Evolutionary conservation across 2,113 vertebrate genomes (phyloP), one percentile per base, ranked within the genome.

Genomic region (Terrapene triunguis): DNA sequence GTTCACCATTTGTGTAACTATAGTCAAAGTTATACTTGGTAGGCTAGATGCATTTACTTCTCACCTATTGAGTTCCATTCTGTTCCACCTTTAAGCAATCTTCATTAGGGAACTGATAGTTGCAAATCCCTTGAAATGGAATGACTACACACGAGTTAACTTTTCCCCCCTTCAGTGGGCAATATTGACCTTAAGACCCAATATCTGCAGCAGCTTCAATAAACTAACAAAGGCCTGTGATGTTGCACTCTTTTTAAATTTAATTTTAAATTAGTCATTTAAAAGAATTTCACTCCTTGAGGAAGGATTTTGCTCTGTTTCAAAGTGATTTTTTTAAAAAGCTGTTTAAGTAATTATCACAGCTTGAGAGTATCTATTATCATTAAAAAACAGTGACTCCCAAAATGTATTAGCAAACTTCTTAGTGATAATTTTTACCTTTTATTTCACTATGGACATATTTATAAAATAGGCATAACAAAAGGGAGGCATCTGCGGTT

Each of bases 341-440:
- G 4, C 7, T 72, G 17, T 72, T 69, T 19, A n/a, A 53, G n/a
- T 47, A 85, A 95, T 54, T 11, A 42, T 6, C 1, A 7, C 5
- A 11, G 24, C 2, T 47, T 55, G 4, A 13, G 14, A 55, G 16
- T 4, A 81, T 13, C 25, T 5, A 12, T 17, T 5, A 11, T 8
- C 1, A 2, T 76, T 35, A 65, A 4, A 83, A 85, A 87, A n/a
- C 12, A 21, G 10, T 48, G 51, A 50, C 19, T 19, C 4, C 5
- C 7, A 6, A 50, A 65, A 35, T 35, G 12, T 11, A 84, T 11
- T 16, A 44, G 21, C 1, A 0, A 5, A 13, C 8, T 1, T 76
- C 47, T 82, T 55, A 27, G 5, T 62, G 59, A 22, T 38, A 38
- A 38, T 38, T 38, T 38, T 72, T 72, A 38, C 19, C n/a, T 22